Evolutionary conservation across 1,140 invertebrate species (phyloP), one percentile per base, ranked within the genome.

Genomic region (Drosophila pectinifera): DNA sequence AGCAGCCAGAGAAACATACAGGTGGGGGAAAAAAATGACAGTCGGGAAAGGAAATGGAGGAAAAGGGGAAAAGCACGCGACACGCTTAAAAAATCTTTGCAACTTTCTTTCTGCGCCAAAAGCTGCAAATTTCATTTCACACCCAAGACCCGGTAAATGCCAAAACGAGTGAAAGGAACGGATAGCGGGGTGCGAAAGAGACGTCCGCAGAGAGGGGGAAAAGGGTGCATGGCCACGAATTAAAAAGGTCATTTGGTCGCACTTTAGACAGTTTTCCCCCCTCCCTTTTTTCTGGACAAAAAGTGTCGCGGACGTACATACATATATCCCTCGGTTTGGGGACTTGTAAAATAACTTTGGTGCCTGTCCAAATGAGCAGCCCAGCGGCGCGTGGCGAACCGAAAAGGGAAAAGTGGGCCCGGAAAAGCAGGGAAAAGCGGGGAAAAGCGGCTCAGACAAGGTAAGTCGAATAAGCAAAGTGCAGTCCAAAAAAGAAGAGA

Each of bases 221-320:
- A 86, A 81, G 78, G 79, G 82, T 88, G 83, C 83, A 88, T 80
- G 84, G 79, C 84, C 83, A 82, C 84, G 83, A 88, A 88, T 88
- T 88, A 88, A 88, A 89, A 88, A 88, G 83, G 84, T 83, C 83
- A 88, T 89, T 88, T 83, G 83, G 67, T 83, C 85, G 75, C 83
- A 88, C 79, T 86, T 88, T 81, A 63, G 73, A 73, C 78, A 81
- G 75, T 74, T 48, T 57, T 64, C 10, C 7, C 34, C 14, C 20
- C 3, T 31, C 45, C 14, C 36, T 24, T 51, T 26, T 54, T 73
- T 59, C 28, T 45, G n/a, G 54, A 26, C 10, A 36, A 65, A 36
- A 65, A 42, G 34, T 16, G 31, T 38, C 24, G 26, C 7, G n/a
- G 20, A 42, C 45, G n/a, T 16, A n/a, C 13, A 20, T 4, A n/a